Conservation (phyloP, 1,140 invertebrate genomes). For the Cotesia typhae region DNA sequence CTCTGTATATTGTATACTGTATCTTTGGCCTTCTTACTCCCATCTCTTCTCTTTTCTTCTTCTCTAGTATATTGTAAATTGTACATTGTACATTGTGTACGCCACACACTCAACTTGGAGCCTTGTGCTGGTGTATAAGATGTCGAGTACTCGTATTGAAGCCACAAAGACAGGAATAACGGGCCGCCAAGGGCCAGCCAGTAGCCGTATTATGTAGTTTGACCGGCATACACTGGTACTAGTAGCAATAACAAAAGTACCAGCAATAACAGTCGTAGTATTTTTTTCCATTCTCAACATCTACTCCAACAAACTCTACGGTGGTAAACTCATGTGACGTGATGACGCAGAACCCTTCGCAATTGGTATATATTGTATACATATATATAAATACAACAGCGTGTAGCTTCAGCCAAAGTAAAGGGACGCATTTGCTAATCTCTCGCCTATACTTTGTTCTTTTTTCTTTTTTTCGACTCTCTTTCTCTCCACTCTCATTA, state of each 20-base stretch:
- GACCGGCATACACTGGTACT: constrained; percentile 8
- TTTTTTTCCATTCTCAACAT: no score
- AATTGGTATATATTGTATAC: no score
- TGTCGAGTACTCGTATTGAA: constrained; percentile 12
- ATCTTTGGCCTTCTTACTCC: constrained; percentile 17
- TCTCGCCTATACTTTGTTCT: constrained; percentile 1
- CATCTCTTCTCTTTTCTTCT: not conserved
- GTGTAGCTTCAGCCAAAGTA: not conserved
- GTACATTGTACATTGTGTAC: no score
- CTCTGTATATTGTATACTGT: no score
- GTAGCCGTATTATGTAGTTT: constrained; percentile 35
- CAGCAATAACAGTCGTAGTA: constrained; percentile 11
- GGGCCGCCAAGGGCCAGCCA: constrained; percentile 22
- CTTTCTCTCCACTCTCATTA: constrained; percentile 18
- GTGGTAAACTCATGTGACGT: not conserved
- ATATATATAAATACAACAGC: no score
- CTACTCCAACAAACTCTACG: no score
- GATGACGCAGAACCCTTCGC: constrained; percentile 9
- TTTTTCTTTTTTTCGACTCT: not conserved
- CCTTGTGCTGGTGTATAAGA: no score
- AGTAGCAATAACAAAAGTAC: not conserved
- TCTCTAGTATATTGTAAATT: no score
- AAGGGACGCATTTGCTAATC: constrained; percentile 26
- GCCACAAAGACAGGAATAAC: constrained; percentile 30
- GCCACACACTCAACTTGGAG: no score